A percentile compares a stretch with the other conserved stretches of the same genome.
Conservation (phyloP, 2,888 invertebrate genomes). For the Subacronicta megacephala region DNA sequence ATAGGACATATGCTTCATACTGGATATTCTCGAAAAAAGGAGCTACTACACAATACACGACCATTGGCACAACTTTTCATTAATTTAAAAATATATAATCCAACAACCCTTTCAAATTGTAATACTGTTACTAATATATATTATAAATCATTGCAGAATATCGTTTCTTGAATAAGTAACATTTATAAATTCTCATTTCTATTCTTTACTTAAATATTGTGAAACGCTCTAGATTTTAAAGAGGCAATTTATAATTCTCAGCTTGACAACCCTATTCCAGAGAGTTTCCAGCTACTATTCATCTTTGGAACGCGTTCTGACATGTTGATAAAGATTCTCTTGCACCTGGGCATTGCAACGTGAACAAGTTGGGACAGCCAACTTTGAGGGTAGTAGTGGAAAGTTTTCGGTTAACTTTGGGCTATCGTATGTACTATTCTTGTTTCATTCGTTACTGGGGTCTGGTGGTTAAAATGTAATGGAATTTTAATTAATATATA, state of each 20-base stretch:
- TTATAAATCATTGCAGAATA: background rate
- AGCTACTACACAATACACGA: no score
- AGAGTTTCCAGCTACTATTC: conserved; percentile 33
- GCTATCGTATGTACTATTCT: background rate
- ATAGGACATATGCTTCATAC: no score
- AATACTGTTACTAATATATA: background rate
- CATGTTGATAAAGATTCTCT: conserved; percentile 44
- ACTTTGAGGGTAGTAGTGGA: conserved; percentile 5
- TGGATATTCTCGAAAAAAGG: no score
- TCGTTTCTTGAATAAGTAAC: no score
- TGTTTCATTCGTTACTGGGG: background rate
- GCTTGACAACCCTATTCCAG: conserved; percentile 29
- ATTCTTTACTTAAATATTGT: background rate
- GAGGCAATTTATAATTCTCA: conserved; percentile 2
- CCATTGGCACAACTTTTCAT: no score
- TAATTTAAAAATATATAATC: no score
- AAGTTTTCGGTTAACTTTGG: conserved; percentile 9
- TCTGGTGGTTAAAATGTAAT: background rate
- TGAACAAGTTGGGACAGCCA: conserved; percentile 20
- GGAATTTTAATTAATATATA: background rate
- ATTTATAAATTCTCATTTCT: no score
- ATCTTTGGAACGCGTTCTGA: conserved; percentile 45
- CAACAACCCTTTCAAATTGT: background rate
- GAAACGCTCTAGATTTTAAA: background rate
- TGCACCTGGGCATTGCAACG: conserved; percentile 53